Percentiles rank a stretch among this genome's conserved stretches.
phyloP scores from a whole-genome alignment of 2,113 vertebrate genomes.

The Eptesicus fuscus region DNA sequence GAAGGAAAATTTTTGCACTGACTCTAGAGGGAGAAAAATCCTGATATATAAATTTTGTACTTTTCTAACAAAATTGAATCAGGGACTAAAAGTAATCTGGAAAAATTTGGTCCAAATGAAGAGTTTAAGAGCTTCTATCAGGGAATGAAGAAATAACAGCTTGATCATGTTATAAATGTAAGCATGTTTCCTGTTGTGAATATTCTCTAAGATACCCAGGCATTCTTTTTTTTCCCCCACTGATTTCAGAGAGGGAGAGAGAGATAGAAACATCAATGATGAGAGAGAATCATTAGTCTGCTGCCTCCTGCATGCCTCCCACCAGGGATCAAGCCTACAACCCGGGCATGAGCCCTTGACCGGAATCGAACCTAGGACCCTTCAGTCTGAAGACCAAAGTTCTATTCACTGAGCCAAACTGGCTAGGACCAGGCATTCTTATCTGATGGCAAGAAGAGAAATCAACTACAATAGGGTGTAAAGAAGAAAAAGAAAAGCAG shows the following conservation, averaged over 20 bases:
- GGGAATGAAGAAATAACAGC: neutral
- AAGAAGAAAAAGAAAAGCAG: neutral
- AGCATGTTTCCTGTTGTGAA: neutral
- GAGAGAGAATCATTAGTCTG: no score
- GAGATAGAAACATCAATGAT: no score
- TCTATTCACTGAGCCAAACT: no score
- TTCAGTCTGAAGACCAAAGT: no score
- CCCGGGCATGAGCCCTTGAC: no score
- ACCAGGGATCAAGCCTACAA: no score
- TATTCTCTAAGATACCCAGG: neutral
- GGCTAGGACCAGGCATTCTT: neutral
- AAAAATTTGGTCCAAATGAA: slow-evolving; percentile 2
- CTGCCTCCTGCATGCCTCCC: no score
- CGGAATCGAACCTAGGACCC: no score
- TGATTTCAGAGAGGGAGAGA: no score
- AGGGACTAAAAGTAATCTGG: neutral
- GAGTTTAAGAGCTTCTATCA: neutral
- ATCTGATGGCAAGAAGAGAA: slow-evolving; percentile 10
- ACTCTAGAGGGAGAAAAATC: neutral
- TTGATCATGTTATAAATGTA: neutral
- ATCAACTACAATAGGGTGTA: neutral
- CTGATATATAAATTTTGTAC: neutral
- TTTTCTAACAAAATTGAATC: slow-evolving; percentile 27
- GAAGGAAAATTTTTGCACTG: slow-evolving; percentile 13
- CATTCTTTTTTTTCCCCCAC: neutral